Conservation (phyloP, 2,113 vertebrate species). For the Misgurnus anguillicaudatus region DNA sequence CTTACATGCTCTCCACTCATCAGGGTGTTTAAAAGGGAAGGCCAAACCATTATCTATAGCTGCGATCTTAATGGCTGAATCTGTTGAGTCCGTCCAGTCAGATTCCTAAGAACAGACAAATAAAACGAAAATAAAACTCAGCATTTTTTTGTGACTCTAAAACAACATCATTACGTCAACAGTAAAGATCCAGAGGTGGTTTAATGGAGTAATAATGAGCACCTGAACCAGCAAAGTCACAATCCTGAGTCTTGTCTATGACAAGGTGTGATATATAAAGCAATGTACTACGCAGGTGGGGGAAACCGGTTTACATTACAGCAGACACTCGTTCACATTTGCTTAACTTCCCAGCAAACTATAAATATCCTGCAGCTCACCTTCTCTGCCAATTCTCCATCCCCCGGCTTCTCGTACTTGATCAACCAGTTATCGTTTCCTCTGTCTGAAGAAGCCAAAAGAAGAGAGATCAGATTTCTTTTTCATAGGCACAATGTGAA, state of each 20-base stretch:
- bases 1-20: slow-evolving; percentile 94
- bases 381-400: slow-evolving; percentile 70
- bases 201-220: background rate
- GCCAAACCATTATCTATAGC: slow-evolving; percentile 97
- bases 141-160: background rate
- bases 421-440: slow-evolving; percentile 98
- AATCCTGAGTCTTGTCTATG: background rate
- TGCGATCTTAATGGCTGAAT: slow-evolving; percentile 85
- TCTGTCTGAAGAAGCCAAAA: slow-evolving; percentile 78
- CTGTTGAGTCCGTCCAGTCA: slow-evolving; percentile 74
- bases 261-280: background rate
- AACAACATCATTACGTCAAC: background rate
- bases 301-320: background rate
- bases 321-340: background rate
- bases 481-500: background rate
- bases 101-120: slow-evolving; percentile 68
- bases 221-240: background rate
- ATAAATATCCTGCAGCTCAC: slow-evolving; percentile 64
- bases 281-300: background rate
- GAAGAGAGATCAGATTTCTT: slow-evolving; percentile 4
- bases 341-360: background rate
- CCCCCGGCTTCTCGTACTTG: slow-evolving; percentile 85
- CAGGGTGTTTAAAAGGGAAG: slow-evolving; percentile 97
- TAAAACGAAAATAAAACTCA: slow-evolving; percentile 1
- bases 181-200: background rate